Base-by-base conservation (phyloP, 2,113 vertebrate species). In the Gyps fulvus region DNA sequence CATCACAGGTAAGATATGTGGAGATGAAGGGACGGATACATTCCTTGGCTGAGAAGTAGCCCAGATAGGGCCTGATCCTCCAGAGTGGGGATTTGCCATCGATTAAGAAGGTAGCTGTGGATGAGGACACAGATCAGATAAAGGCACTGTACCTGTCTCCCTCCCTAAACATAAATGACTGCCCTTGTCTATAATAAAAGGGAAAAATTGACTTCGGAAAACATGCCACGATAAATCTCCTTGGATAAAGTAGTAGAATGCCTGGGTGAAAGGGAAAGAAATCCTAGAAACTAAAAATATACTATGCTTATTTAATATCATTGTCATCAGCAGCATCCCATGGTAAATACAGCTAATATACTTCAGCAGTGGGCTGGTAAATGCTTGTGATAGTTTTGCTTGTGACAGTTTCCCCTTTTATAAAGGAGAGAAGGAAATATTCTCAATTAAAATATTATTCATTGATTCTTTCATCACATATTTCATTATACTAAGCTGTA, bases 121-220 rank as follows among this genome's bases (percentile, higher is more conserved):
- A 63, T 91, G 71, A 29, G 63, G 79, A 95, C 7, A 26, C 62
- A 45, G 89, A 91, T 92, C 79, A 92, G 96, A 97, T 96, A 94
- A 87, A 79, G 87, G 62, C 70, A 88, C 91, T 91, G 79, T 83
- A 89, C 71, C 67, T 91, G 47, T 61, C 89, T 97, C 97, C 62
- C 83, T 93, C 85, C 77, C 85, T 84, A 89, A 96, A 91, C 87
- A 86, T 34, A 95, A 96, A 94, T 40, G 61, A 89, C 90, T 88
- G 89, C 71, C 87, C 89, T 95, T 86, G 91, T 88, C 94, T 91
- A 59, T 91, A 92, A 95, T 84, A 79, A 96, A 92, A 88, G 55
- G 89, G 85, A 36, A 87, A 86, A 95, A 76, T 8, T 59, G 43
- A 63, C 69, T 84, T 63, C 16, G 19, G 83, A 72, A 91, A 92